Percentiles rank a stretch among this genome's conserved stretches.
Evolutionary conservation across 2,888 invertebrate species (phyloP).

Genomic region (Hypomecis atomaria): DNA sequence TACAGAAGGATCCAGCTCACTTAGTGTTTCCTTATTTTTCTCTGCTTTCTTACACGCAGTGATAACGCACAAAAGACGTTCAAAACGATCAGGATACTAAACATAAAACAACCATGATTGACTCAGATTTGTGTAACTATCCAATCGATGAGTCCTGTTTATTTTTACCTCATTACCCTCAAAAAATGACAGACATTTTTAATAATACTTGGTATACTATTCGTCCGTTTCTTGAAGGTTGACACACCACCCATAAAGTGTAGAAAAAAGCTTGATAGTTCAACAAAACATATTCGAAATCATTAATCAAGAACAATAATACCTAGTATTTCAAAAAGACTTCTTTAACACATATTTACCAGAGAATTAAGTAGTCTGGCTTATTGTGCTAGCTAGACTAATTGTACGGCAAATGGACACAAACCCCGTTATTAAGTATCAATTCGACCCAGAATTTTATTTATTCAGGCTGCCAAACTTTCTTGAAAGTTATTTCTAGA

Average conservation of each 20-base stretch:
- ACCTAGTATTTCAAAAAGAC: background rate
- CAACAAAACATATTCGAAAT: background rate
- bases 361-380: background rate
- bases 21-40: no score
- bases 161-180: no score
- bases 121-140: no score
- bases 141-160: no score
- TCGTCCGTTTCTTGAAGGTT: no score
- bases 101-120: no score
- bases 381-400: conserved; percentile 1
- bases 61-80: no score
- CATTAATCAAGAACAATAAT: conserved; percentile 1
- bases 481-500: conserved; percentile 13
- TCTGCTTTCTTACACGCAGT: no score
- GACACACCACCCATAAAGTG: background rate
- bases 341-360: background rate
- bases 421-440: conserved; percentile 14
- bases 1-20: no score
- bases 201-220: no score
- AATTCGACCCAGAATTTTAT: conserved; percentile 9
- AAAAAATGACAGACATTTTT: no score
- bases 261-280: background rate
- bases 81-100: no score
- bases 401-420: conserved; percentile 4
- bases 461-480: conserved; percentile 14